Evolutionary conservation across 2,113 vertebrate species (phyloP), one percentile per base, ranked within the genome.

Genomic region (Pseudopodoces humilis): DNA sequence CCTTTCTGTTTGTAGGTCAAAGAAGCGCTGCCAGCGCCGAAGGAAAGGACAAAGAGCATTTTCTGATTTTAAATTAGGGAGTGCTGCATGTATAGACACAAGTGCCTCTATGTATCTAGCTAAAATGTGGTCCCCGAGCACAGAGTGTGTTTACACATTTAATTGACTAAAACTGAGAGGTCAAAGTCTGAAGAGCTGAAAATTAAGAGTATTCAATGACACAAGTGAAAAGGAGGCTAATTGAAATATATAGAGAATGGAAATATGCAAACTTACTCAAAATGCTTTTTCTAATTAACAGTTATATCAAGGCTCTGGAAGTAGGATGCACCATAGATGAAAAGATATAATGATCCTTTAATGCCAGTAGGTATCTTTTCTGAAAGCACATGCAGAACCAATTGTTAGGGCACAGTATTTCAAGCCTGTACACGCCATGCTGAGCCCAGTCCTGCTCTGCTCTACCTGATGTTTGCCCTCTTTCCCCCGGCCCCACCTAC

Each of bases 21-120:
- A 82, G 62, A 96, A 93, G 83, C 0, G 0, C 49, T 84, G 62
- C 31, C 31, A 64, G 65, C 75, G 30, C 21, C 28, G 81, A 70
- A 70, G 90, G 28, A 92, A 85, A 83, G 75, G 60, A 88, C 47
- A 70, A 91, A 96, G 80, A 94, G 23, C 59, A 86, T 18, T 44
- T 88, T 78, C 37, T 6, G 9, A 44, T 86, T 81, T 92, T 68
- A 83, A 92, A 90, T 81, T 53, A 75, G 76, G 47, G 39, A 70
- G 49, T 35, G 28, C 49, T 67, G 56, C n/a, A 56, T 9, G 5
- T 50, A 62, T 11, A 83, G 85, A 69, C n/a, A 71, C 20, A 30
- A 53, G 60, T 30, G 14, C 46, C 46, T 79, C 23, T 62, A 68
- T 30, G 6, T 6, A 77, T 7, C 11, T 24, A 67, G 33, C 64